Conservation (phyloP, 2,113 vertebrate species). For the Callorhinus ursinus region DNA sequence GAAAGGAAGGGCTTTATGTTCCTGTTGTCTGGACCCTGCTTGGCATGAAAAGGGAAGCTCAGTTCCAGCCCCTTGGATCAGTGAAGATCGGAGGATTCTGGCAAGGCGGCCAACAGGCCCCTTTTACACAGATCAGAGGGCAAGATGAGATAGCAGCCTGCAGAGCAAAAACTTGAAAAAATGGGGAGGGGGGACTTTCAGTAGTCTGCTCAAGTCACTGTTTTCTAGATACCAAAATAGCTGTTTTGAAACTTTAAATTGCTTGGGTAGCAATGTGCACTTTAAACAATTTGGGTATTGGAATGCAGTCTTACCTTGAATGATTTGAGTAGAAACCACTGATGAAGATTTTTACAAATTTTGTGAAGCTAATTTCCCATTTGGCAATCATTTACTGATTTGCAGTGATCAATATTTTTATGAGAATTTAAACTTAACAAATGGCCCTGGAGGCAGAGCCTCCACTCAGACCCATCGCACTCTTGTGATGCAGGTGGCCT, state of each 20-base stretch:
- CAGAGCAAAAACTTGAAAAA: constrained; percentile 48
- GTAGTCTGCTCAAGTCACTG: constrained; percentile 49
- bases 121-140: constrained; percentile 38
- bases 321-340: constrained; percentile 52
- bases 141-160: constrained; percentile 50
- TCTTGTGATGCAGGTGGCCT: background rate
- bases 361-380: constrained; percentile 58
- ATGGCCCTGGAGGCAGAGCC: constrained; percentile 52
- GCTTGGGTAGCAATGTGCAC: constrained; percentile 69
- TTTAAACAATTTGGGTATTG: constrained; percentile 75
- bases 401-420: constrained; percentile 68
- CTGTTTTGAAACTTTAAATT: constrained; percentile 55
- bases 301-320: constrained; percentile 55
- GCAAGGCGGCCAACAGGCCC: constrained; percentile 42
- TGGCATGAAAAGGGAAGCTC: constrained; percentile 61
- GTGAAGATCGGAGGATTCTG: constrained; percentile 52
- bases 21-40: constrained; percentile 60
- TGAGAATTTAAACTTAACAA: constrained; percentile 59
- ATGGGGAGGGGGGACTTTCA: background rate
- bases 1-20: constrained; percentile 59
- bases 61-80: constrained; percentile 51
- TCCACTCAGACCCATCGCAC: background rate
- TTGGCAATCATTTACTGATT: constrained; percentile 64
- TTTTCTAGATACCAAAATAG: constrained; percentile 58
- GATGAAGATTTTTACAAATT: constrained; percentile 69